These are phyloP conservation scores for Orientallactaga bullata DNA, from an alignment of 2,113 vertebrate genomes.

Conservation along the genomic window DNA sequence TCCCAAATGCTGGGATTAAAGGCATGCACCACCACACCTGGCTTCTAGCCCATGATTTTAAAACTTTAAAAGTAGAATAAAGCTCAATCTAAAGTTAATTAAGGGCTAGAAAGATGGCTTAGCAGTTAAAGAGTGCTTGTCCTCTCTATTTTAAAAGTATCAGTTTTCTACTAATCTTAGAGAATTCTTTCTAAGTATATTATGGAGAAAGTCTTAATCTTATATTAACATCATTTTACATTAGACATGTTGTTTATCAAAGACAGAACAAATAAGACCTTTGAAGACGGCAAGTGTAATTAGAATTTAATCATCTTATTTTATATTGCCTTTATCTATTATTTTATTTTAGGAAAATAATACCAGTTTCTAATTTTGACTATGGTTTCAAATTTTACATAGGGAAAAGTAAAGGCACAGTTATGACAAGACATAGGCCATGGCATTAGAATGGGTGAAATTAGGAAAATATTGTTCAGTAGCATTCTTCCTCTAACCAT, in stretches of 20 bases:
- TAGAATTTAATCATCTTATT: slow-evolving; percentile 36
- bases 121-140: no score
- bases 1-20: no score
- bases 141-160: background rate
- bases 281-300: slow-evolving; percentile 11
- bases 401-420: background rate
- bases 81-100: slow-evolving; percentile 75
- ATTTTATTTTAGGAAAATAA: slow-evolving; percentile 30
- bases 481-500: background rate
- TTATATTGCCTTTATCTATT: slow-evolving; percentile 20
- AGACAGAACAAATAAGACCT: background rate
- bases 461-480: background rate
- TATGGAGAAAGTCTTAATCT: background rate
- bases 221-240: background rate
- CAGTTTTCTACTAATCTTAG: slow-evolving; percentile 40
- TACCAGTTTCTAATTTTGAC: background rate
- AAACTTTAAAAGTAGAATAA: slow-evolving; percentile 51
- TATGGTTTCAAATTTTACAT: slow-evolving; percentile 44
- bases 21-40: no score
- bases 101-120: background rate
- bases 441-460: background rate
- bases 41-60: background rate
- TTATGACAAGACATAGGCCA: slow-evolving; percentile 7
- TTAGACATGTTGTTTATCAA: slow-evolving; percentile 8
- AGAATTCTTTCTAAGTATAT: slow-evolving; percentile 45